Conservation (phyloP, 2,888 invertebrate genomes). For the Phyto melanocephala region DNA sequence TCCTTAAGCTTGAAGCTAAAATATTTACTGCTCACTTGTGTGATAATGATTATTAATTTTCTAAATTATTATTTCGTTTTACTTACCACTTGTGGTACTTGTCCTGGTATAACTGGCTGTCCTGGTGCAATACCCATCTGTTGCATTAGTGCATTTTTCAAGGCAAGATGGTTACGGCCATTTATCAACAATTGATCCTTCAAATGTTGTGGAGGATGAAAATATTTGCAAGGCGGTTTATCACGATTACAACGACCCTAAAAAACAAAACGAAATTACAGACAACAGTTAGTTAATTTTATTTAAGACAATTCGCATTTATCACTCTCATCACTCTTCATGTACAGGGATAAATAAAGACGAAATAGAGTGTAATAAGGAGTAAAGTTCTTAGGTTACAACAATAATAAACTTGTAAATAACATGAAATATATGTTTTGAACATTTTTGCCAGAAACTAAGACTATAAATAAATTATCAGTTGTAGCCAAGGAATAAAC, state of each 20-base stretch:
- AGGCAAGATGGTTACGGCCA: slow-evolving; percentile 98
- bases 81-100: slow-evolving; percentile 95
- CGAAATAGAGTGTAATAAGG: neutral
- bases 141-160: slow-evolving; percentile 98
- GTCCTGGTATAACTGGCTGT: slow-evolving; percentile 93
- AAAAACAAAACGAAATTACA: slow-evolving; percentile 34
- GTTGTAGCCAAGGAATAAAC: neutral
- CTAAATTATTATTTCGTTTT: neutral
- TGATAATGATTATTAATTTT: too few species aligned
- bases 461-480: slow-evolving; percentile 61
- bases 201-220: slow-evolving; percentile 99
- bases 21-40: too few species aligned
- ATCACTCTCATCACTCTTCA: neutral
- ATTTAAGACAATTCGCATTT: slow-evolving; percentile 33
- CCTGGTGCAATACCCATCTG: slow-evolving; percentile 96
- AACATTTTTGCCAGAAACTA: slow-evolving; percentile 16
- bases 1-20: too few species aligned
- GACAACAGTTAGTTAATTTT: slow-evolving; percentile 30
- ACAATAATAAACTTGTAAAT: slow-evolving; percentile 43
- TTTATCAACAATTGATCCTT: slow-evolving; percentile 99
- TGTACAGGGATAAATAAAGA: neutral
- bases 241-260: slow-evolving; percentile 99
- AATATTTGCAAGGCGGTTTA: slow-evolving; percentile 99
- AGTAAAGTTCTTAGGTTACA: neutral
- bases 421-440: slow-evolving; percentile 47